phyloP scores from a whole-genome alignment of 2,797 vertebrate species.

The Vespertilio murinus region DNA sequence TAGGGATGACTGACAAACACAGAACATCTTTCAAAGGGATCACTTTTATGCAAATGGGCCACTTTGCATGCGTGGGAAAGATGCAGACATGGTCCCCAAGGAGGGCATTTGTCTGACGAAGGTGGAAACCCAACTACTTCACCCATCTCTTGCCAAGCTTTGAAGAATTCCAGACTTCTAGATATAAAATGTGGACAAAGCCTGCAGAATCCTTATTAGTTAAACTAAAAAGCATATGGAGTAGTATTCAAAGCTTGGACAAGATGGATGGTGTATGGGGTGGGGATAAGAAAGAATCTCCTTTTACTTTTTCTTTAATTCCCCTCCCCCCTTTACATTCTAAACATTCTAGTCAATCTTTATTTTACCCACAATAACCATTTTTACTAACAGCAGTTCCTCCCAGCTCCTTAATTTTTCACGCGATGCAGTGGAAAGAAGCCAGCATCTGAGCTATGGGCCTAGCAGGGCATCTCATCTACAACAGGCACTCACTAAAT shows the following conservation, averaged over 20 bases:
- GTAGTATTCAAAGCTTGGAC: not conserved
- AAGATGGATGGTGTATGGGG: not conserved
- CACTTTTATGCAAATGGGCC: slow-evolving; percentile 55
- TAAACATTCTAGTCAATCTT: not conserved
- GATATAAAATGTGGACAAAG: not conserved
- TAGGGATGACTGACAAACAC: slow-evolving; percentile 64
- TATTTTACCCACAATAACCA: not conserved
- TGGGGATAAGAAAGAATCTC: not conserved
- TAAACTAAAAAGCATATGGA: not conserved
- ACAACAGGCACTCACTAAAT: not conserved
- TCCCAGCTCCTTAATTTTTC: not conserved
- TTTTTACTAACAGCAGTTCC: not conserved
- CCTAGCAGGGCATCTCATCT: not conserved
- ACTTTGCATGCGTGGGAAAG: not conserved
- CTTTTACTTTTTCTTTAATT: not conserved
- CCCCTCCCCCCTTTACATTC: not conserved
- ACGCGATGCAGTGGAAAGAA: not conserved
- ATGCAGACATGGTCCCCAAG: not conserved
- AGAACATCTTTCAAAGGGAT: slow-evolving; percentile 50
- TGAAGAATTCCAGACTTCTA: slow-evolving; percentile 12
- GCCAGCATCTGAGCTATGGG: accelerated
- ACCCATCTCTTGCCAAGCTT: not conserved
- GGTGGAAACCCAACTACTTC: not conserved
- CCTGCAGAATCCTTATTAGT: not conserved
- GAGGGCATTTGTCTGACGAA: not conserved